phyloP scores from a whole-genome alignment of 2,113 vertebrate genomes.

The Megalops atlanticus region DNA sequence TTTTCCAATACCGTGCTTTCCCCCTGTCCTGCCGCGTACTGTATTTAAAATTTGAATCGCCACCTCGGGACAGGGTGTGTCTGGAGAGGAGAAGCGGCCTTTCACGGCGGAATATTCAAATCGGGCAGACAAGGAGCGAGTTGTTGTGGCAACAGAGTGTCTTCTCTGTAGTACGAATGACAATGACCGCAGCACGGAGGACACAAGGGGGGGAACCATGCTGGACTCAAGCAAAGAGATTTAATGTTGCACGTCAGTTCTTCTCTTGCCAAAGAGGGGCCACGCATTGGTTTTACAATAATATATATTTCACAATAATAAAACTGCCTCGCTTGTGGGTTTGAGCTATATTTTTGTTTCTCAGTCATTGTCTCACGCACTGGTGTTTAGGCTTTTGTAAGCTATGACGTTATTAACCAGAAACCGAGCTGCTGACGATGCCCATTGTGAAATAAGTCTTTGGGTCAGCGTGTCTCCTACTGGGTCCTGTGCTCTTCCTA shows the following conservation, averaged over 20 bases:
- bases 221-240: background rate
- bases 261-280: background rate
- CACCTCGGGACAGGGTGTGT: background rate
- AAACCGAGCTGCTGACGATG: no score
- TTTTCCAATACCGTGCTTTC: background rate
- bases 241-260: no score
- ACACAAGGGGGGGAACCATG: no score
- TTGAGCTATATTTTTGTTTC: background rate
- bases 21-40: background rate
- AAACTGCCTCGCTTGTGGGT: background rate
- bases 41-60: constrained; percentile 8
- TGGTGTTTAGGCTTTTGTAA: background rate
- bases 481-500: no score
- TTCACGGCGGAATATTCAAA: background rate
- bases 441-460: no score
- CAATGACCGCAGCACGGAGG: background rate
- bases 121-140: background rate
- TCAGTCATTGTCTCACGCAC: background rate
- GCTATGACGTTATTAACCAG: no score
- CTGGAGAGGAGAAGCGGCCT: background rate
- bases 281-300: no score
- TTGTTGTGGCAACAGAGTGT: background rate
- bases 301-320: no score
- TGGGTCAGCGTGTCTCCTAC: no score
- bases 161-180: background rate